Evolutionary conservation across 2,888 invertebrate species (phyloP).

Genomic region (Erebia epiphron): DNA sequence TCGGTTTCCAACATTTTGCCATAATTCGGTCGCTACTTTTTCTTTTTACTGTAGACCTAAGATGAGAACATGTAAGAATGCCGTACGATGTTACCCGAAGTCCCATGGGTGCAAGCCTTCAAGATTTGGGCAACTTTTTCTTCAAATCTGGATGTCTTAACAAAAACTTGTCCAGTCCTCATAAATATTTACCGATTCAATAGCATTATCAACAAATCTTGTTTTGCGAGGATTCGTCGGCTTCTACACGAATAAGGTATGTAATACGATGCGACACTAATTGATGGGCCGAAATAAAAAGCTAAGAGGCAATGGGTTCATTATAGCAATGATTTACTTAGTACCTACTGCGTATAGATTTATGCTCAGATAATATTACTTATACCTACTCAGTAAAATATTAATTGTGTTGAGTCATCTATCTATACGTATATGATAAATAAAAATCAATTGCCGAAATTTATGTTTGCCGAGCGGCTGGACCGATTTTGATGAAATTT

Average conservation of each 20-base stretch:
- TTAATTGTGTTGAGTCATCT: too few relatives aligned
- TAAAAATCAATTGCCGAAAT: too few relatives aligned
- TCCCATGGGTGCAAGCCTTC: slow-evolving; percentile 28
- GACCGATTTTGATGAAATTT: too few relatives aligned
- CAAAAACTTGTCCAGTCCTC: slow-evolving; percentile 41
- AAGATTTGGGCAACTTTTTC: slow-evolving; percentile 37
- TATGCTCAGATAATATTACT: neutral
- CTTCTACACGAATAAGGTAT: slow-evolving; percentile 56
- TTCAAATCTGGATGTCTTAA: slow-evolving; percentile 35
- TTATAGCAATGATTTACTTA: slow-evolving; percentile 33
- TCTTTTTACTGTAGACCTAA: slow-evolving; percentile 10
- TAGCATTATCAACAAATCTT: slow-evolving; percentile 56
- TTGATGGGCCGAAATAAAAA: slow-evolving; percentile 48
- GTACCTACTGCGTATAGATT: neutral
- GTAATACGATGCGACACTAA: slow-evolving; percentile 56
- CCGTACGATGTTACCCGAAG: slow-evolving; percentile 26
- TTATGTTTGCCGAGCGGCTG: too few relatives aligned
- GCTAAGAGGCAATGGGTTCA: slow-evolving; percentile 41
- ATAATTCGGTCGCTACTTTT: slow-evolving; percentile 16
- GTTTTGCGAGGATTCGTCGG: slow-evolving; percentile 55
- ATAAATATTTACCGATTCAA: slow-evolving; percentile 67
- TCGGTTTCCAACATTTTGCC: neutral
- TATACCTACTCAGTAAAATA: too few relatives aligned
- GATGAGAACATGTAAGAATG: slow-evolving; percentile 32
- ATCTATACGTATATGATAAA: too few relatives aligned